Evolutionary conservation across 2,888 invertebrate species (phyloP).

Genomic region (Lycophotia porphyrea): DNA sequence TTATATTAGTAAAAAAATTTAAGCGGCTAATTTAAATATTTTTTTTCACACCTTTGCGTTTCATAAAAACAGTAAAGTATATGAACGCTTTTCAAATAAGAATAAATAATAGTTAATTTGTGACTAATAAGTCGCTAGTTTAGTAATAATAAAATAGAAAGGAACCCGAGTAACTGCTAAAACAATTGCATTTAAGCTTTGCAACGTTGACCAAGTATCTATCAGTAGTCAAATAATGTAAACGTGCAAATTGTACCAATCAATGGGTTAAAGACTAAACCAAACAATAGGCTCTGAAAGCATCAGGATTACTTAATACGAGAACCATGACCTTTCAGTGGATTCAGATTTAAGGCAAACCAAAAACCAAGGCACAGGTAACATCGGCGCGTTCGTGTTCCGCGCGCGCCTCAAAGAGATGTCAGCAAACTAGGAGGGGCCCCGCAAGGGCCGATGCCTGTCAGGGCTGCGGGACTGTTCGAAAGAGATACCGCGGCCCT

Average conservation of each 20-base stretch:
- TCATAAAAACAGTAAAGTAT: not conserved
- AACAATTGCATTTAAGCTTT: not conserved
- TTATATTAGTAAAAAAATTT: not conserved
- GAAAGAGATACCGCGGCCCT: too few species aligned
- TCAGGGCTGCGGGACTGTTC: too few species aligned
- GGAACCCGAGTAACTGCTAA: not conserved
- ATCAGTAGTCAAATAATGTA: not conserved
- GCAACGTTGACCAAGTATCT: not conserved
- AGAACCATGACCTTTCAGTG: slow-evolving; percentile 24
- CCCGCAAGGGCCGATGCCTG: too few species aligned
- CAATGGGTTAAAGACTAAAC: slow-evolving; percentile 2
- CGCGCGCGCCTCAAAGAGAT: too few species aligned
- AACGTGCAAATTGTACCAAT: not conserved
- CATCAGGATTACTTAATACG: not conserved
- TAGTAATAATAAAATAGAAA: not conserved
- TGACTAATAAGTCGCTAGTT: not conserved
- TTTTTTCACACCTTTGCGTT: not conserved
- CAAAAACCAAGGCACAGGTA: too few species aligned
- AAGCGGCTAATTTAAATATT: not conserved
- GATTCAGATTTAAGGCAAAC: too few species aligned
- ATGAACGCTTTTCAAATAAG: not conserved
- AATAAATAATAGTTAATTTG: not conserved
- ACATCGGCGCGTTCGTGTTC: too few species aligned
- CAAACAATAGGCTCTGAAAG: slow-evolving; percentile 1
- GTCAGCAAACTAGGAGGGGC: too few species aligned